Base-by-base conservation (phyloP, 2,113 vertebrate genomes). In the Hiodon alosoides region DNA sequence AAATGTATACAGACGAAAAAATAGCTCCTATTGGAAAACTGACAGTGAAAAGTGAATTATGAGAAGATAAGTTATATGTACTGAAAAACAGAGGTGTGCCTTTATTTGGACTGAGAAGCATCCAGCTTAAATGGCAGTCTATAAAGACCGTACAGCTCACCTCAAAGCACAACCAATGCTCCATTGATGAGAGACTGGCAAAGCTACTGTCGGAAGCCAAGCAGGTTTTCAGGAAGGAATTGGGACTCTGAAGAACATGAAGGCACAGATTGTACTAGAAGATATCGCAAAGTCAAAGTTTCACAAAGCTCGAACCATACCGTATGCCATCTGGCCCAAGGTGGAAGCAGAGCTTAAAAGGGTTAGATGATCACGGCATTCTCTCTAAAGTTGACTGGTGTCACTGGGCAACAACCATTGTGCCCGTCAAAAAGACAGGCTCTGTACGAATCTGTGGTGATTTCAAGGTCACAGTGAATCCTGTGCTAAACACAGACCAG, bases 381-480 rank as follows among this genome's bases (percentile, higher is more conserved):
- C 52, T 71, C 3, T 77, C 60, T 51, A 65, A 71, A 17, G 75
- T 77, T 8, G 50, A 66, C 7, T 65, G 69, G 31, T 57, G 4
- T 16, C 17, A 64, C 5, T 77, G 60, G 60, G 46, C 69, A 55
- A 77, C 69, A n/a, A 59, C 52, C 1, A 76, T 66, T 16, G 55
- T 48, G 17, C 58, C 3, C 13, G 71, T 72, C 31, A 31, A 31
- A 31, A 31, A 31, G 31, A 31, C 31, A 31, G 31, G n/a, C 10
- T 60, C 13, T 50, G 61, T 5, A 69, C 71, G 46, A 11, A 67
- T 78, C 31, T 80, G 71, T 50, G 31, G 68, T 2, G 72, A 77
- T 50, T 82, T 77, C 50, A 62, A 78, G 61, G 71, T 76, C 6
- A 77, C 16, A 53, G 68, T 83, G 7, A 79, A 81, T 16, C 75